These are phyloP conservation scores for Rhagologus leucostigma DNA, from an alignment of 2,113 vertebrate genomes.

Conservation along the genomic window DNA sequence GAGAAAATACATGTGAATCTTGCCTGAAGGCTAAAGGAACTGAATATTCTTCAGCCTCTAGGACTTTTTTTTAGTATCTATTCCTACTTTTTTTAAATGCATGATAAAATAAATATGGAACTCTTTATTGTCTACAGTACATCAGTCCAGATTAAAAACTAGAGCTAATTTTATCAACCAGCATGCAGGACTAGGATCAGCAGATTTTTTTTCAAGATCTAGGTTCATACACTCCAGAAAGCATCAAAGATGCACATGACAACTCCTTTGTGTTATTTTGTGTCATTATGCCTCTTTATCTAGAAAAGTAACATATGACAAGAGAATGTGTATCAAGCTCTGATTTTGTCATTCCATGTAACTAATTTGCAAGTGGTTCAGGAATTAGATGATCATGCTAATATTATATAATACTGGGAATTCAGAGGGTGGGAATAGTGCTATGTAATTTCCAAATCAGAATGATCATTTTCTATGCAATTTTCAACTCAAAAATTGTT, in stretches of 20 bases:
- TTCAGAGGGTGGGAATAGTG: background rate
- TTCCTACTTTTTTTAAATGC: background rate
- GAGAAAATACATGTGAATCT: background rate
- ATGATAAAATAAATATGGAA: background rate
- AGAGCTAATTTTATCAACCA: background rate
- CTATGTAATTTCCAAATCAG: constrained; percentile 16
- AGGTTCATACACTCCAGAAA: background rate
- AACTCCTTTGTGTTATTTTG: background rate
- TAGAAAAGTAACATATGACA: background rate
- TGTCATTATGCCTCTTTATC: background rate
- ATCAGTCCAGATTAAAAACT: background rate
- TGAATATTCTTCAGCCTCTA: background rate
- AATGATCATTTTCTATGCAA: background rate
- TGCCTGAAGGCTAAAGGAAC: background rate
- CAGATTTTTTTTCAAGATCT: background rate
- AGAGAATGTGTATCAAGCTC: background rate
- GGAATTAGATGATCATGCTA: background rate
- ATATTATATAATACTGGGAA: background rate
- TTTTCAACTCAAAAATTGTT: background rate
- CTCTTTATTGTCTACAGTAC: background rate
- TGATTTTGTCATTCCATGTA: background rate
- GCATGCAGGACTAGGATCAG: background rate
- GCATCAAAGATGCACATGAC: background rate
- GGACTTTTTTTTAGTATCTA: background rate
- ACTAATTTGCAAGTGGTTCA: background rate